A percentile compares a stretch with the other conserved stretches of the same genome.
These are phyloP conservation scores for Asarcornis scutulata DNA, from an alignment of 2,113 vertebrate genomes.

Conservation along the genomic window DNA sequence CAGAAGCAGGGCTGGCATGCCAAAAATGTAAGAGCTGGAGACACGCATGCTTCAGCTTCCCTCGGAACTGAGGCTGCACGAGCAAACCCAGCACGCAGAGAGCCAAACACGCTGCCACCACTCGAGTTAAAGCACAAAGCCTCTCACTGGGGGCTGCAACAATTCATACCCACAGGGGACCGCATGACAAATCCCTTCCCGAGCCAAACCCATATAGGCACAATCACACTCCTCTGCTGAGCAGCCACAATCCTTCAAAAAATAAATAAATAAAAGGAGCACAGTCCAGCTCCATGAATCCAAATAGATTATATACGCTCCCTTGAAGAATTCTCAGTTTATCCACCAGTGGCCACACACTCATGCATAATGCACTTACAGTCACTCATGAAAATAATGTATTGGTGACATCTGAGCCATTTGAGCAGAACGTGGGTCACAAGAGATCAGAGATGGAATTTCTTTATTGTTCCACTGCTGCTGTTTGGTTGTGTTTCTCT, in stretches of 20 bases:
- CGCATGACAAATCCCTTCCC: not conserved
- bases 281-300: not conserved
- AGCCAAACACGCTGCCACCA: rapidly evolving
- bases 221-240: not conserved
- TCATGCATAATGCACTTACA: slow-evolving; percentile 49
- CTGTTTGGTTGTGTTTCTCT: slow-evolving; percentile 30
- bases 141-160: not conserved
- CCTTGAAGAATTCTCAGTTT: not conserved
- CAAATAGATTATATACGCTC: not conserved
- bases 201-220: not conserved
- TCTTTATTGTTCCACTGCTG: slow-evolving; percentile 16
- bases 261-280: not conserved
- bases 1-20: not conserved
- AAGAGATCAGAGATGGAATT: slow-evolving; percentile 21
- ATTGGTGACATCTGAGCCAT: not conserved
- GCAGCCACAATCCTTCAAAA: not conserved
- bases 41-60: not conserved
- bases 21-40: not conserved
- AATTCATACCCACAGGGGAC: not conserved
- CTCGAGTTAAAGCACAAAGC: not conserved
- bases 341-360: not conserved
- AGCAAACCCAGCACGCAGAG: not conserved
- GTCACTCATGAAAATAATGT: not conserved
- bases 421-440: slow-evolving; percentile 19
- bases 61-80: not conserved